A percentile compares a stretch with the other conserved stretches of the same genome.
Evolutionary conservation across 2,797 vertebrate genomes (phyloP).

Genomic region (Melanotaenia parkinsoni): DNA sequence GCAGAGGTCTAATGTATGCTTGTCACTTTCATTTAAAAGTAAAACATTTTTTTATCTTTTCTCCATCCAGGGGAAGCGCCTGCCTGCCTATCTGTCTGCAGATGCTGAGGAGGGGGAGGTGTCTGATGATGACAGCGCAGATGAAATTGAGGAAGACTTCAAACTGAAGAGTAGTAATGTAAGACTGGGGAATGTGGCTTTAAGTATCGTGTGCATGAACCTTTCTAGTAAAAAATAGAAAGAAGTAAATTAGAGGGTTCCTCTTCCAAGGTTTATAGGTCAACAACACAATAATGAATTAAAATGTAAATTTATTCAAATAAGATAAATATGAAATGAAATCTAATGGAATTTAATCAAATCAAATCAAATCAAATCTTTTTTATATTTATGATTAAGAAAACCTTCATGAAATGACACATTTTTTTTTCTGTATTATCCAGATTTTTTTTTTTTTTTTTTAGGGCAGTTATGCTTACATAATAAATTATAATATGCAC

Average conservation of each 20-base stretch:
- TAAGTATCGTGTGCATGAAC: neutral
- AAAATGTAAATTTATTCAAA: no score
- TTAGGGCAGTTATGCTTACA: no score
- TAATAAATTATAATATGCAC: no score
- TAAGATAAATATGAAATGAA: no score
- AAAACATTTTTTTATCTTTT: slow-evolving; percentile 8
- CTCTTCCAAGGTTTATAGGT: no score
- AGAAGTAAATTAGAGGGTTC: no score
- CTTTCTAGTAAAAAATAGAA: neutral
- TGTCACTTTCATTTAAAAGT: neutral
- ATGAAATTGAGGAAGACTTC: slow-evolving; percentile 98
- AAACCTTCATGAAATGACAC: no score
- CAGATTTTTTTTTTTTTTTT: neutral
- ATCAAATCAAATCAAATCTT: no score
- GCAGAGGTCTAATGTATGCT: slow-evolving; percentile 9
- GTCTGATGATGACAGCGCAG: slow-evolving; percentile 97
- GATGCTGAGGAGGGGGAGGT: slow-evolving; percentile 98
- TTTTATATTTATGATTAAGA: no score
- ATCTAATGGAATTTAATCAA: no score
- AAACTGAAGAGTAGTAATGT: slow-evolving; percentile 93
- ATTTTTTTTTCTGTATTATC: no score
- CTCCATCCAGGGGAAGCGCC: slow-evolving; percentile 89
- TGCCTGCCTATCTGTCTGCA: slow-evolving; percentile 90
- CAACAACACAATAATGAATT: no score
- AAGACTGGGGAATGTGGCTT: slow-evolving; percentile 61